Evolutionary conservation across 1,140 invertebrate genomes (phyloP), one percentile per base, ranked within the genome.

Genomic region (Olivierus martensii): DNA sequence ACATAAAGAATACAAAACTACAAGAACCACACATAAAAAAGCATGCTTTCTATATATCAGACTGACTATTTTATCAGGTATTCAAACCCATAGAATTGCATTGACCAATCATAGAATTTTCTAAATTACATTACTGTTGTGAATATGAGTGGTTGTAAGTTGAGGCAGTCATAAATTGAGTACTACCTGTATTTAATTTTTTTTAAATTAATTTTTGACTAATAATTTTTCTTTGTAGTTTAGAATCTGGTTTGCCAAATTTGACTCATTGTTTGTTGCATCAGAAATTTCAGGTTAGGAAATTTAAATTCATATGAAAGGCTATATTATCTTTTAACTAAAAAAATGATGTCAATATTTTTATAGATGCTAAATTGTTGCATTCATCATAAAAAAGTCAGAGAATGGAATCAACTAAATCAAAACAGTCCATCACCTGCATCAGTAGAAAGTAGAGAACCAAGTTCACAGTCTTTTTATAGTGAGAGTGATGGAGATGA

Each of bases 341-440:
- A 34, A n/a, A n/a, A n/a, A n/a, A n/a, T n/a, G 12, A 18, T 17
- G 19, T 46, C 12, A 43, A 17, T 34, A 21, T 52, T 36, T 22
- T 44, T 22, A 11, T 52, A 97, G 77, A 88, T 98, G 81, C 71
- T 99, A 9, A 97, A 98, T 67, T 91, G 88, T 66, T 99, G 94
- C 67, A 92, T 97, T 57, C 79, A 82, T 51, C 77, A 84, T 53
- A 78, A 77, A 58, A 76, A 78, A 68, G 72, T 75, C 65, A 61
- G 67, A 10, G 55, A 56, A 34, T 56, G 55, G 55, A 50, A 55
- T n/a, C 43, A 46, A 19, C 1, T 38, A 7, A 14, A 28, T 12
- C 28, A 17, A 4, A 52, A 44, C 17, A 15, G 36, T n/a, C 7
- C 11, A n/a, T 39, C n/a, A 4, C 14, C 15, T 11, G 35, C 36